phyloP scores from a whole-genome alignment of 92 coral and sea anemone genomes.

The Pocillopora meandrina region DNA sequence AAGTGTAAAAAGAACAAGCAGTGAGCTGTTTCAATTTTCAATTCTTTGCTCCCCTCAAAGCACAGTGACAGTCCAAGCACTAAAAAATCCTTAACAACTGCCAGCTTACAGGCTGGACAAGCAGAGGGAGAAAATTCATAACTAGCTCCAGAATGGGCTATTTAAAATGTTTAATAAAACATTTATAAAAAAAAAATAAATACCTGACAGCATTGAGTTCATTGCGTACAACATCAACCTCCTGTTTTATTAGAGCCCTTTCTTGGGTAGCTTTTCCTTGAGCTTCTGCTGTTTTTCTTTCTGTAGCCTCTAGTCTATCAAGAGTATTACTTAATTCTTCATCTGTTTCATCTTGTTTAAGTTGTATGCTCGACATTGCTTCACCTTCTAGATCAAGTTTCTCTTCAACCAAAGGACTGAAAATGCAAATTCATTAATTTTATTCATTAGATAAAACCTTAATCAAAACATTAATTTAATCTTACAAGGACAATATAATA shows the following conservation, averaged over 20 bases:
- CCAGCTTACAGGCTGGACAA: too few relatives aligned
- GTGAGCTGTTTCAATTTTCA: too few relatives aligned
- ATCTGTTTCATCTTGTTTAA: conserved; percentile 97
- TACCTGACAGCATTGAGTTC: conserved; percentile 95
- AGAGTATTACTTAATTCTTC: conserved; percentile 77
- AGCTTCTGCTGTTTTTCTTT: conserved; percentile 92
- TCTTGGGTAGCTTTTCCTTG: conserved; percentile 90
- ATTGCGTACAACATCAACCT: conserved; percentile 90
- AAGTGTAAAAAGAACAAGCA: too few relatives aligned
- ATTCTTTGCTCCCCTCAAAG: too few relatives aligned
- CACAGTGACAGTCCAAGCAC: too few relatives aligned
- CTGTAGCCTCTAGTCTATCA: conserved; percentile 89
- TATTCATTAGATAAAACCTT: not conserved
- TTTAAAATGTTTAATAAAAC: not conserved
- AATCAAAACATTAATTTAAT: too few relatives aligned
- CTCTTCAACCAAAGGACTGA: conserved; percentile 95
- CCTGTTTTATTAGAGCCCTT: conserved; percentile 83
- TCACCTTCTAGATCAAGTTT: conserved; percentile 95
- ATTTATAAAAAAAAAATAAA: too few relatives aligned
- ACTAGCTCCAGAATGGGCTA: too few relatives aligned
- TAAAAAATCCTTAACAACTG: too few relatives aligned
- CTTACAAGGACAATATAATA: too few relatives aligned
- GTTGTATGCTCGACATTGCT: conserved; percentile 97
- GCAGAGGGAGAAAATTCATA: too few relatives aligned
- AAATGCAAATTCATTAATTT: not conserved